A percentile compares a stretch with the other conserved stretches of the same genome.
phyloP scores from a whole-genome alignment of 1,140 invertebrate genomes.

The Drosophila nikananu region DNA sequence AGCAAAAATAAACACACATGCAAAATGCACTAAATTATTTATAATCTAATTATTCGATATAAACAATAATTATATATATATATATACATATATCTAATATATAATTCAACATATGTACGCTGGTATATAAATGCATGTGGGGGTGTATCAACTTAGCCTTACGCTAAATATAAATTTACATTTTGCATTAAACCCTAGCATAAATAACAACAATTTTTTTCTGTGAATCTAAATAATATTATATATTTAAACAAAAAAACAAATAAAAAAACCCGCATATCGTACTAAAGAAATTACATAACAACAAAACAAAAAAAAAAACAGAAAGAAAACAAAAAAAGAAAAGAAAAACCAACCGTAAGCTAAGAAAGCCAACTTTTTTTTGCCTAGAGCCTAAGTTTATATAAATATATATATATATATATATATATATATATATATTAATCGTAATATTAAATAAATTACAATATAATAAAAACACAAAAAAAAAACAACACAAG shows the following conservation, averaged over 20 bases:
- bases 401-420: no score
- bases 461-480: constrained; percentile 37
- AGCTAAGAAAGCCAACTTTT: constrained; percentile 73
- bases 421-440: constrained; percentile 24
- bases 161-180: constrained; percentile 57
- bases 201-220: constrained; percentile 66
- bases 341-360: constrained; percentile 36
- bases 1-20: constrained; percentile 54
- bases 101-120: constrained; percentile 24
- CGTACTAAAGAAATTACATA: constrained; percentile 57
- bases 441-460: constrained; percentile 57
- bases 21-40: constrained; percentile 64
- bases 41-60: constrained; percentile 54
- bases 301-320: constrained; percentile 6
- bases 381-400: constrained; percentile 74
- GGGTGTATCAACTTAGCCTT: constrained; percentile 46
- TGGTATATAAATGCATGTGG: constrained; percentile 25
- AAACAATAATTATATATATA: constrained; percentile 40
- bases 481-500: constrained; percentile 25
- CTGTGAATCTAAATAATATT: constrained; percentile 53
- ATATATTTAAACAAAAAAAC: constrained; percentile 28
- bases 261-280: constrained; percentile 50
- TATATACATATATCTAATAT: constrained; percentile 26
- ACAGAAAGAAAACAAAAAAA: constrained; percentile 23
- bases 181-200: constrained; percentile 57